Percentiles rank a stretch among this genome's conserved stretches.
These are phyloP conservation scores for Chaetodon auriga DNA, from an alignment of 2,113 vertebrate genomes.

Conservation along the genomic window DNA sequence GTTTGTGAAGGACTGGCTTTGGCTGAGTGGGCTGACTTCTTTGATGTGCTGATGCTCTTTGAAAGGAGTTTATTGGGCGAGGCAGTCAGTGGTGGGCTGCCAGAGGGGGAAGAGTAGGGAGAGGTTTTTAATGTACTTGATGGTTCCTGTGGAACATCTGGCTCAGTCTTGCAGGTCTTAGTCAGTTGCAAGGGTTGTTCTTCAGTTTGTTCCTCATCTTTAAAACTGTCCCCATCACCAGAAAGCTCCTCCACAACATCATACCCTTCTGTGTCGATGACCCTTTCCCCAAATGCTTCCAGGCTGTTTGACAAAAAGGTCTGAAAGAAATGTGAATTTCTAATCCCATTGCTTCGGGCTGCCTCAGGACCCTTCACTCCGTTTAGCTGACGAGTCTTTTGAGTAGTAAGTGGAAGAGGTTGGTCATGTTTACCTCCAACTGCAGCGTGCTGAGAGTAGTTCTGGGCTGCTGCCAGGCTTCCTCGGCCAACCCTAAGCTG, in stretches of 20 bases:
- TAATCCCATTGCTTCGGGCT: conserved; percentile 69
- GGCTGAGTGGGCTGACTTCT: conserved; percentile 73
- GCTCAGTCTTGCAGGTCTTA: conserved; percentile 65
- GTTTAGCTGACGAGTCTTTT: conserved; percentile 68
- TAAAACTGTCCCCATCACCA: conserved; percentile 68
- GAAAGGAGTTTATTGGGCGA: conserved; percentile 75
- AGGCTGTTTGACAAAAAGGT: conserved; percentile 83
- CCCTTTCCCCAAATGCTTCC: conserved; percentile 79
- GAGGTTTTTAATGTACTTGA: conserved; percentile 48
- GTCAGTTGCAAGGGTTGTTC: conserved; percentile 78
- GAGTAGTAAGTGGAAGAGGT: conserved; percentile 77
- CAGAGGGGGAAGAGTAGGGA: conserved; percentile 70
- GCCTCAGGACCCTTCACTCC: conserved; percentile 57
- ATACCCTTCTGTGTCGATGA: conserved; percentile 56
- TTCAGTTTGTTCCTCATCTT: conserved; percentile 76
- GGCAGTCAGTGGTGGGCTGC: conserved; percentile 66
- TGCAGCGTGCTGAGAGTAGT: conserved; percentile 55
- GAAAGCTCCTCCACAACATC: conserved; percentile 70
- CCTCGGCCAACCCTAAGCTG: conserved; percentile 83
- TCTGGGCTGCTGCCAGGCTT: conserved; percentile 74
- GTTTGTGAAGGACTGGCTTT: conserved; percentile 70
- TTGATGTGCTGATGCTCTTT: conserved; percentile 67
- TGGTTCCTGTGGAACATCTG: conserved; percentile 63
- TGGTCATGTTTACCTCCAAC: conserved; percentile 72
- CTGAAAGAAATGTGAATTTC: conserved; percentile 83